Evolutionary conservation across 2,797 vertebrate genomes (phyloP), one percentile per base, ranked within the genome.

Genomic region (Enteromius fasciolatus): DNA sequence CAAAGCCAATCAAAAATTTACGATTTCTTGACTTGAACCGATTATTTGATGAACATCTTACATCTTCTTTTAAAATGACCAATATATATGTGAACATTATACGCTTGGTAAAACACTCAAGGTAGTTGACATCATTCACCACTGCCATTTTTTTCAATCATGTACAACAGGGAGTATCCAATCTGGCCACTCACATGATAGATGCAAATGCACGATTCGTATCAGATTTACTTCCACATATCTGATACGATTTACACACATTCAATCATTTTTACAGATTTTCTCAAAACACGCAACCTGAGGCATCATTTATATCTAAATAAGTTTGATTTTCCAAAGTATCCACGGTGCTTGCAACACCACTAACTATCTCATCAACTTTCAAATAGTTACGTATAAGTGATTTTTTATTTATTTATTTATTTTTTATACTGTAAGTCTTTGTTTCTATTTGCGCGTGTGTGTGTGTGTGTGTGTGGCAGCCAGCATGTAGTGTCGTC

Each of bases 401-500:
- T 46, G 3, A 14, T 46, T 46, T 41, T 10, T 9, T 3, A 3
- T 41, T 2, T 41, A 33, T 33, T 33, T 33, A 5, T 44, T 2
- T 10, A 0, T 44, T 44, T 12, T 44, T 44, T 2, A 14, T 12
- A 46, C 44, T 41, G 41, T 3, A 46, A 46, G 28, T 18, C 15
- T 31, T 28, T 46, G 68, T 50, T 18, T 44, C 18, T 63, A 18
- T 72, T 7, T 12, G 50, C 25, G 44, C 67, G 39, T 25, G 36
- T 88, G 87, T 89, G 90, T 63, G 23, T 72, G 10, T n/a, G 50
- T 33, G 44, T 72, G 31, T 33, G 39, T 89, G 90, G 90, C 89
- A 92, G 92, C 90, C 90, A 87, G 89, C 90, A 86, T 86, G 90
- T 92, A 80, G 76, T 78, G 66, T 81, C 88, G 92, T 91, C 92